Percentiles rank a stretch among this genome's conserved stretches.
Conservation (phyloP, 1,140 invertebrate genomes). For the Caenorhabditis briggsae region DNA sequence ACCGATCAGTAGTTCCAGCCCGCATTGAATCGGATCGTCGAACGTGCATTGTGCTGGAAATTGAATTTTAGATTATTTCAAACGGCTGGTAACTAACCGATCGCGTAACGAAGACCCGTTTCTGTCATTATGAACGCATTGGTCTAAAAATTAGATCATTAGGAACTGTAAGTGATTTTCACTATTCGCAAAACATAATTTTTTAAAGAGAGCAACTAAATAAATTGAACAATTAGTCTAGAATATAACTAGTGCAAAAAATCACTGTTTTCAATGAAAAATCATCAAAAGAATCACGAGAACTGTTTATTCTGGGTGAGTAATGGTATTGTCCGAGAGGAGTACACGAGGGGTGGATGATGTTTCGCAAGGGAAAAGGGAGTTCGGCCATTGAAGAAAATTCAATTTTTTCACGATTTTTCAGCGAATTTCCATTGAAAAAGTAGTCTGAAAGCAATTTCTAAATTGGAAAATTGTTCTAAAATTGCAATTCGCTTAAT, state of each 20-base stretch:
- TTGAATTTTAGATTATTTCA: neutral
- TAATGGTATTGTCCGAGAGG: slow-evolving; percentile 38
- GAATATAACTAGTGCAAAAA: neutral
- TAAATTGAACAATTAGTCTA: too few relatives aligned
- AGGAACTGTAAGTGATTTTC: too few relatives aligned
- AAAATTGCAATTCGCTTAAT: too few relatives aligned
- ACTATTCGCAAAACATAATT: too few relatives aligned
- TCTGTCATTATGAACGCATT: slow-evolving; percentile 21
- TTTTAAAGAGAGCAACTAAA: too few relatives aligned
- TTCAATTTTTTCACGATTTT: neutral
- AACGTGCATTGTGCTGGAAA: slow-evolving; percentile 51
- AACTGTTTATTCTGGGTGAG: slow-evolving; percentile 32
- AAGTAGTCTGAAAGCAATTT: too few relatives aligned
- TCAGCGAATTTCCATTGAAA: neutral
- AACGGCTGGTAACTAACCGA: neutral
- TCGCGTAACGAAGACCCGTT: slow-evolving; percentile 42
- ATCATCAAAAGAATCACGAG: slow-evolving; percentile 16
- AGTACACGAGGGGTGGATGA: neutral
- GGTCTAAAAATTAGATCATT: neutral
- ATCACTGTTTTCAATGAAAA: neutral
- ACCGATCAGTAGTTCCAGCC: slow-evolving; percentile 12
- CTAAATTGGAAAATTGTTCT: too few relatives aligned
- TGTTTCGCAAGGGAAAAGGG: neutral
- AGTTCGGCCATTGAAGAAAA: neutral
- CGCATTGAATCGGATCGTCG: neutral